A percentile compares a stretch with the other conserved stretches of the same genome.
Conservation (phyloP, 2,888 invertebrate species). For the Callyntrura sp. region DNA sequence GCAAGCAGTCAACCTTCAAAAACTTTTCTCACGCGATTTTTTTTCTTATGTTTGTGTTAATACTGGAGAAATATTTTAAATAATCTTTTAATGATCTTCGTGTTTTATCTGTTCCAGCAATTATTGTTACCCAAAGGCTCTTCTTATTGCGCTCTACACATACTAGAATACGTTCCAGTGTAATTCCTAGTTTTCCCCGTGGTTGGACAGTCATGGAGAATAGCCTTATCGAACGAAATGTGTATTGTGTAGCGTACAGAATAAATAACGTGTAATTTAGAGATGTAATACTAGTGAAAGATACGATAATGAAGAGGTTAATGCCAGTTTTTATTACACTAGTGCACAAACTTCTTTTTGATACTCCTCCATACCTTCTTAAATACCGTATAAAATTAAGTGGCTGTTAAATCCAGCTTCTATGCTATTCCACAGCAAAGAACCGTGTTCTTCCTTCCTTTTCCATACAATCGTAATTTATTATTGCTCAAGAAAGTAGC, state of each 20-base stretch:
- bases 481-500: background rate
- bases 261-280: background rate
- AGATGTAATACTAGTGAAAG: background rate
- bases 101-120: too few relatives aligned
- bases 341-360: too few relatives aligned
- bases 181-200: too few relatives aligned
- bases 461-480: background rate
- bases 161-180: too few relatives aligned
- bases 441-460: background rate
- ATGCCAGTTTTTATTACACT: too few relatives aligned
- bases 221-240: background rate
- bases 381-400: too few relatives aligned
- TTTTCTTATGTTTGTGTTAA: background rate
- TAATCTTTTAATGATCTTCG: too few relatives aligned
- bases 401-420: too few relatives aligned
- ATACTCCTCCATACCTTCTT: too few relatives aligned
- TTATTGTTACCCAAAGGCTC: too few relatives aligned
- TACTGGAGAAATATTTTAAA: background rate
- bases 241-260: background rate
- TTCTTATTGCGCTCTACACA: too few relatives aligned
- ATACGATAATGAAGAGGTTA: background rate
- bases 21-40: background rate
- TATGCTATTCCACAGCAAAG: too few relatives aligned
- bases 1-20: slow-evolving; percentile 10
- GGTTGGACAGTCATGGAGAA: background rate